A percentile compares a stretch with the other conserved stretches of the same genome.
phyloP scores from a whole-genome alignment of 2,113 vertebrate genomes.

The Saccopteryx bilineata region DNA sequence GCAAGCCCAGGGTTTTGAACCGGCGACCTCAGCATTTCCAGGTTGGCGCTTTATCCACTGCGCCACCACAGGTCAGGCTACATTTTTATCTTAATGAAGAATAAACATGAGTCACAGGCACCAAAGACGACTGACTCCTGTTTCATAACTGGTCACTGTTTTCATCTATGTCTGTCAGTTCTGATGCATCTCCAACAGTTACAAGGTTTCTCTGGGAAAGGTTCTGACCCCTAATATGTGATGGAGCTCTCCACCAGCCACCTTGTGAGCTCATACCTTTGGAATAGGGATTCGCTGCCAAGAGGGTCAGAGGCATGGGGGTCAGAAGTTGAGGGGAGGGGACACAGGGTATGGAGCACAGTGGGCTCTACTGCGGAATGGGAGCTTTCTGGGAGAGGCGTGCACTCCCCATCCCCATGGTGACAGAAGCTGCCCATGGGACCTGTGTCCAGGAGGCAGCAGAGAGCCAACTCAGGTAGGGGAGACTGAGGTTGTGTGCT shows the following conservation, averaged over 20 bases:
- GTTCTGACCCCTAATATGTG: neutral
- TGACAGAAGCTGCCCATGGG: neutral
- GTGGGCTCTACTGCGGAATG: neutral
- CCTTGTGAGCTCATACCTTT: neutral
- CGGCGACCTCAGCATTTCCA: no score
- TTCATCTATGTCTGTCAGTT: neutral
- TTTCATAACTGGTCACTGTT: neutral
- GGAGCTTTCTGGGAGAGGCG: neutral
- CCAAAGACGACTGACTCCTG: neutral
- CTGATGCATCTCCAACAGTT: neutral
- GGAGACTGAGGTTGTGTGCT: neutral
- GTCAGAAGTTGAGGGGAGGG: neutral
- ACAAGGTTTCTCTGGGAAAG: neutral
- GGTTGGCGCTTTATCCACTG: no score
- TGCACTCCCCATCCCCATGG: neutral
- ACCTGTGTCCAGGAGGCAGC: neutral
- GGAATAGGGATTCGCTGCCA: neutral
- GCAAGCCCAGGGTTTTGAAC: no score
- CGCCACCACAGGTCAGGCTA: no score
- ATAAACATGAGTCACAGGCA: neutral
- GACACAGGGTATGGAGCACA: neutral
- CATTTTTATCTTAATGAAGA: neutral
- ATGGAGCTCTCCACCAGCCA: neutral
- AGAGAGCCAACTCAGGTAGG: neutral
- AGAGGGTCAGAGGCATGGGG: neutral